Evolutionary conservation across 2,888 invertebrate species (phyloP), one percentile per base, ranked within the genome.

Genomic region (Operophtera brumata): DNA sequence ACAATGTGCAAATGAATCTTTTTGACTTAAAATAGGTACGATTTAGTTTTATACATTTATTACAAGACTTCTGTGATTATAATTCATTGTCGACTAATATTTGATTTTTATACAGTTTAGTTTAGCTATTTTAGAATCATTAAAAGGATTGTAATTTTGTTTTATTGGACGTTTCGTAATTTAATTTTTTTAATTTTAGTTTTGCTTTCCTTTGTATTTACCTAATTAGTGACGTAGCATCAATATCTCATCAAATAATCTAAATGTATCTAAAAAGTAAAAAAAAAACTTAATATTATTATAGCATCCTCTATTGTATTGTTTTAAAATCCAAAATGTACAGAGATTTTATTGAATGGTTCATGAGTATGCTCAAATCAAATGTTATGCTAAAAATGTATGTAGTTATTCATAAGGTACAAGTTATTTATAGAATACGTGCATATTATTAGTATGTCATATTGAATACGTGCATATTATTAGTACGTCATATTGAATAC

Each of bases 321-420:
- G 42, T 37, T 37, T 45, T 36, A 43, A 62, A 59, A 51, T 61
- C 65, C 35, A 59, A 57, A 61, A 46, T 83, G 77, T 81, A 79
- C 71, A 82, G 78, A 81, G 57, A 78, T 75, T 73, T 64, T 71
- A 70, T 66, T 64, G 62, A 69, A 20, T 62, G 65, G 61, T 77
- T 72, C 65, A 65, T 57, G 64, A 68, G 65, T 73, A 74, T 78
- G 85, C 84, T 86, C 84, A 84, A 82, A 78, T 74, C 75, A 73
- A 60, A 48, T 54, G 49, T 50, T 54, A 62, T 53, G 61, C 56
- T 67, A 71, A 71, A 43, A 71, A 44, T 46, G 44, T 57, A 36
- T 54, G 46, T 70, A 72, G 60, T 70, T 71, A 69, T 61, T 61
- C 60, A 58, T 78, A 73, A 72, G 62, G 66, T 69, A 65, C 66